Conservation (phyloP, 1,140 invertebrate genomes). For the Drosophila murphyi region DNA sequence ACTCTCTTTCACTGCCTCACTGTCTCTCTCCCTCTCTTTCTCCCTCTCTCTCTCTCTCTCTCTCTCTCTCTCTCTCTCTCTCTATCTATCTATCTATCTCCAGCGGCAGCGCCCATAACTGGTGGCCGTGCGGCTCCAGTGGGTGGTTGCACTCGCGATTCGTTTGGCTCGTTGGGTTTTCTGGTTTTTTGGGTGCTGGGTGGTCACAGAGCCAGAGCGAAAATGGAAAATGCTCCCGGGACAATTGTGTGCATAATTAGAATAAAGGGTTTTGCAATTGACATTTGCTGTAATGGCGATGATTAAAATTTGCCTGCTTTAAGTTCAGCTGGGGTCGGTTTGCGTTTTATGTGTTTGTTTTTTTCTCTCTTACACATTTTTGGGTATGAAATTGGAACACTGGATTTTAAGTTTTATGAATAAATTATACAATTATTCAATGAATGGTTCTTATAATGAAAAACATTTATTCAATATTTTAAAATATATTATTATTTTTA, state of each 20-base stretch:
- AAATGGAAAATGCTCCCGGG: conserved; percentile 57
- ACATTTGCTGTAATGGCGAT: conserved; percentile 68
- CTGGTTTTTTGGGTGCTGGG: conserved; percentile 21
- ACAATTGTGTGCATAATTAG: conserved; percentile 81
- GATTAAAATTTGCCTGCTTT: conserved; percentile 59
- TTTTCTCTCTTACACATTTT: neutral
- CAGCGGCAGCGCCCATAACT: conserved; percentile 1
- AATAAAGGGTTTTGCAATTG: conserved; percentile 68
- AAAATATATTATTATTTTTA: too few relatives aligned
- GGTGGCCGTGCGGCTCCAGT: conserved; percentile 10
- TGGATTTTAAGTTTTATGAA: neutral
- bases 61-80: neutral
- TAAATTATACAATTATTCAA: too few relatives aligned
- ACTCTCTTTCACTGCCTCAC: neutral
- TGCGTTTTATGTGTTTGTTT: conserved; percentile 9
- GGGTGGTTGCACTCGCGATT: conserved; percentile 43
- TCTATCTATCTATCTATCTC: neutral
- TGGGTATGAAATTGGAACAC: neutral
- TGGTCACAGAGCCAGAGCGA: neutral
- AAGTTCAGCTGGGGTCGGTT: neutral
- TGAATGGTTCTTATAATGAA: too few relatives aligned
- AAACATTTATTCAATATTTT: too few relatives aligned
- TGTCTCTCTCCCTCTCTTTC: conserved; percentile 1
- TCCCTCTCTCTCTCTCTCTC: conserved; percentile 2
- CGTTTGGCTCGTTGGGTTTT: conserved; percentile 40